Evolutionary conservation across 2,888 invertebrate species (phyloP).

Genomic region (Pseudococcus longispinus): DNA sequence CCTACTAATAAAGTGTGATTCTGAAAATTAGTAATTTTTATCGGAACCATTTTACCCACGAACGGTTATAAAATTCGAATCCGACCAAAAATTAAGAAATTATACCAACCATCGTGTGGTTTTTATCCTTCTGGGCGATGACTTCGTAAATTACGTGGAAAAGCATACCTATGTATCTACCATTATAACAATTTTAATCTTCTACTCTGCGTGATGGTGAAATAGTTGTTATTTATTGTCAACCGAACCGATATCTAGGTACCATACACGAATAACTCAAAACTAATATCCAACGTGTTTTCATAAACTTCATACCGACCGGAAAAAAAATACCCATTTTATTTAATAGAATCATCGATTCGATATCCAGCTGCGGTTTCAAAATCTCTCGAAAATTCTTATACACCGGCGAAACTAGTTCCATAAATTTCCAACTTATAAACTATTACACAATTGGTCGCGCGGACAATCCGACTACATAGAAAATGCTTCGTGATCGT

Average conservation of each 20-base stretch:
- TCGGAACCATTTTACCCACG: background rate
- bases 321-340: slow-evolving; percentile 9
- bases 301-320: background rate
- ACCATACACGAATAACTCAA: background rate
- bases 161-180: background rate
- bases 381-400: background rate
- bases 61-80: background rate
- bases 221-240: slow-evolving; percentile 18
- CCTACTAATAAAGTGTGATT: no score
- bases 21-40: background rate
- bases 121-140: background rate
- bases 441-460: slow-evolving; percentile 14
- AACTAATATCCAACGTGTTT: background rate
- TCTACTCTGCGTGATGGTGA: slow-evolving; percentile 12
- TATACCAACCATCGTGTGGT: background rate
- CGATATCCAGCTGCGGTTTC: slow-evolving; percentile 29
- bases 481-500: background rate
- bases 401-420: background rate
- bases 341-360: slow-evolving; percentile 37
- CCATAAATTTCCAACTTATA: slow-evolving; percentile 20
- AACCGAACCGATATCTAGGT: background rate
- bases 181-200: background rate
- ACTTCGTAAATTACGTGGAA: background rate
- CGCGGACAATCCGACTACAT: background rate
- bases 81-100: background rate